Percentiles rank a stretch among this genome's conserved stretches.
Evolutionary conservation across 2,888 invertebrate species (phyloP).

Genomic region (Netelia fuscicornis): DNA sequence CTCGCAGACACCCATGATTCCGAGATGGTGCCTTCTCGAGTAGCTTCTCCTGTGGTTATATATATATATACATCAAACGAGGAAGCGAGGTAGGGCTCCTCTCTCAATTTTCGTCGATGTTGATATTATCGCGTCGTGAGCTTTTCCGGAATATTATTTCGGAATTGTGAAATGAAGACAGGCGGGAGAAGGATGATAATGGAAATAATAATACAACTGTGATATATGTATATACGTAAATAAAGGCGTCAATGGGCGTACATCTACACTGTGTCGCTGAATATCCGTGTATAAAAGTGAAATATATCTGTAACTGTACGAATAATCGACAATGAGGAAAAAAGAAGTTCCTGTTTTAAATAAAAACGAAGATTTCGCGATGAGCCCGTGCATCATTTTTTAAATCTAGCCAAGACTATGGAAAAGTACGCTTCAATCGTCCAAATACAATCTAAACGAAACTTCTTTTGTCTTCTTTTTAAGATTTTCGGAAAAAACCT

Average conservation of each 20-base stretch:
- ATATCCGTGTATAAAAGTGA: background rate
- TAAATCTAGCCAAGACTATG: too few species aligned
- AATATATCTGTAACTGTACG: conserved; percentile 1
- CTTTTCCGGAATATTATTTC: conserved; percentile 28
- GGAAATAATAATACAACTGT: conserved; percentile 1
- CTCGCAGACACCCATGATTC: conserved; percentile 52
- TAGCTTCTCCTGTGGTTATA: conserved; percentile 24
- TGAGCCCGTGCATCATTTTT: too few species aligned
- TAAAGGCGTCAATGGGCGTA: conserved; percentile 4
- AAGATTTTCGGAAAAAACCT: too few species aligned
- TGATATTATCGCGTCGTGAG: conserved; percentile 1
- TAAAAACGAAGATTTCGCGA: too few species aligned
- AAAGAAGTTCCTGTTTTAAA: too few species aligned
- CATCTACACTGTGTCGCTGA: background rate
- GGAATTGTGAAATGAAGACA: conserved; percentile 18
- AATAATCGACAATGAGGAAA: too few species aligned
- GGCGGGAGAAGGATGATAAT: background rate
- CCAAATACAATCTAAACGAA: too few species aligned
- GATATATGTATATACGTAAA: conserved; percentile 16
- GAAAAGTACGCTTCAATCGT: too few species aligned
- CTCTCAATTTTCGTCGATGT: conserved; percentile 39
- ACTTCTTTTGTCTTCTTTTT: too few species aligned
- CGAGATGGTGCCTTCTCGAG: conserved; percentile 3
- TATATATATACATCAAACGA: conserved; percentile 17
- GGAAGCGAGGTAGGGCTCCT: conserved; percentile 10